A percentile compares a stretch with the other conserved stretches of the same genome.
phyloP scores from a whole-genome alignment of 2,797 vertebrate genomes.

The Gastrophryne carolinensis region DNA sequence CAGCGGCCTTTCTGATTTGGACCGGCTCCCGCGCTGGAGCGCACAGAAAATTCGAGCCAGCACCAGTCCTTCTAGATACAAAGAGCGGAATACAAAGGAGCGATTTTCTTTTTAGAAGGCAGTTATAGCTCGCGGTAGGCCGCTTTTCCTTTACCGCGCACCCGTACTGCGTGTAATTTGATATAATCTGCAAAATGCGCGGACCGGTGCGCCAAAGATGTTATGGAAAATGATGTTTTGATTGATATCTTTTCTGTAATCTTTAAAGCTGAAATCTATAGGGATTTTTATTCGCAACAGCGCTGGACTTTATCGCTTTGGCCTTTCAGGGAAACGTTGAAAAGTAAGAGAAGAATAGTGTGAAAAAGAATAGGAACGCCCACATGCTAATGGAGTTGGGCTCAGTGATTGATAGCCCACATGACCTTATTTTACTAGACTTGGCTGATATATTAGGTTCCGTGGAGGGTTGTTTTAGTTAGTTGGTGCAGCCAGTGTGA shows the following conservation, averaged over 20 bases:
- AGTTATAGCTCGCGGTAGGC: not conserved
- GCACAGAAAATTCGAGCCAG: not conserved
- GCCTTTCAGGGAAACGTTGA: not conserved
- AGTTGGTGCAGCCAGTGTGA: too few species aligned
- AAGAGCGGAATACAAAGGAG: not conserved
- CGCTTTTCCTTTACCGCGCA: not conserved
- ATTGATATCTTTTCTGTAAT: not conserved
- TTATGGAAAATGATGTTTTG: not conserved
- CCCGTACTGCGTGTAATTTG: not conserved
- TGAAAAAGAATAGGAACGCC: not conserved
- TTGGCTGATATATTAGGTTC: too few species aligned
- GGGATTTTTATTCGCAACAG: not conserved
- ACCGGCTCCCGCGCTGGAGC: not conserved
- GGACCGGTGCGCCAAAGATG: not conserved
- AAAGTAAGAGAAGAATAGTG: not conserved
- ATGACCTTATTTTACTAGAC: too few species aligned
- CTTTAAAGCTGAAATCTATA: not conserved
- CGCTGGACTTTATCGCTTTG: not conserved
- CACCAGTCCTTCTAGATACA: not conserved
- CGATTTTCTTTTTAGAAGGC: not conserved
- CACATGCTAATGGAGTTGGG: too few species aligned
- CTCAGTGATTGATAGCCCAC: too few species aligned
- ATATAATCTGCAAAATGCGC: slow-evolving; percentile 10
- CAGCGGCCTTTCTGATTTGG: not conserved
- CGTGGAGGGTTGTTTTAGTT: too few species aligned